Conservation (phyloP, 1,140 invertebrate species). For the Propsilocerus akamusi region DNA sequence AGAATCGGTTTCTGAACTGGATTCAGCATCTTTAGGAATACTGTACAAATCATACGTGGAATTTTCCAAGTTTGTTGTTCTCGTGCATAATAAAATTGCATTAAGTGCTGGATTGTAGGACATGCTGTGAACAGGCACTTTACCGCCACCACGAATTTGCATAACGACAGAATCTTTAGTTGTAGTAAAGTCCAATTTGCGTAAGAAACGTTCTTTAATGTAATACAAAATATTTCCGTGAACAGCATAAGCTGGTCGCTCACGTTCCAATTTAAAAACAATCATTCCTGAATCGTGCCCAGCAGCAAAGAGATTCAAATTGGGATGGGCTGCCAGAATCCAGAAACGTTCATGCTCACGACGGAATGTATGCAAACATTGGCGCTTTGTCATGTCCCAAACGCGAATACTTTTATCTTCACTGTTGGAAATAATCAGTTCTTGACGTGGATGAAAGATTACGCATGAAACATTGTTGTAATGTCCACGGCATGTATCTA, state of each 20-base stretch:
- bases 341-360: conserved; percentile 94
- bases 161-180: conserved; percentile 86
- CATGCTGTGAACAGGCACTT: conserved; percentile 60
- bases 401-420: conserved; percentile 97
- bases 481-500: conserved; percentile 96
- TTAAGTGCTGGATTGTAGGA: conserved; percentile 95
- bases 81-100: conserved; percentile 64
- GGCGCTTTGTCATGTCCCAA: conserved; percentile 97
- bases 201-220: conserved; percentile 83
- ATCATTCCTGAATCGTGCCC: conserved; percentile 72
- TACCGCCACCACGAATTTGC: conserved; percentile 68
- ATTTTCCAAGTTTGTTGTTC: conserved; percentile 67
- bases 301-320: conserved; percentile 70
- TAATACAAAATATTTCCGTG: conserved; percentile 90
- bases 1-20: conserved; percentile 37
- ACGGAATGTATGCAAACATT: conserved; percentile 88
- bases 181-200: conserved; percentile 80
- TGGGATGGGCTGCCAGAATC: conserved; percentile 84
- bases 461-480: conserved; percentile 99
- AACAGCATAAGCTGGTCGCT: conserved; percentile 88
- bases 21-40: conserved; percentile 58
- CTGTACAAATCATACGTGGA: conserved; percentile 88
- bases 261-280: conserved; percentile 73
- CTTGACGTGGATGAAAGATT: conserved; percentile 92
- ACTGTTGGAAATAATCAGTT: conserved; percentile 91